Evolutionary conservation across 2,888 invertebrate genomes (phyloP).

Genomic region (Hirtodrosophila alboralis): DNA sequence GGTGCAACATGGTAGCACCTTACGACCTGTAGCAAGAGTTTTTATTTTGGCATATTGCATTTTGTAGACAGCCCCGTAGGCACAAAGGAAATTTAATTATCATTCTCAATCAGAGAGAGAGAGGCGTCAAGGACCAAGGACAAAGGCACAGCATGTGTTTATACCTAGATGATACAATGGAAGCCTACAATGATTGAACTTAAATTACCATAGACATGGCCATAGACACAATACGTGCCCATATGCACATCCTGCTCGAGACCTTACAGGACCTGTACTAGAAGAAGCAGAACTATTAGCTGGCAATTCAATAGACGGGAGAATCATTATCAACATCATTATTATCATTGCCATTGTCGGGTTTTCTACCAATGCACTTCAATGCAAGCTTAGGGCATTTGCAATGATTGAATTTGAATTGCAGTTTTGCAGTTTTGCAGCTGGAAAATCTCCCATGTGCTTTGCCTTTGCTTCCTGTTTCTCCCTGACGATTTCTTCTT

Average conservation of each 20-base stretch:
- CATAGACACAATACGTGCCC: neutral
- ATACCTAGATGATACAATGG: conserved; percentile 19
- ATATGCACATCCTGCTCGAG: conserved; percentile 15
- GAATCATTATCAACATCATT: conserved; percentile 13
- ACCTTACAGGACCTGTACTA: conserved; percentile 1
- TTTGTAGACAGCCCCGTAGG: conserved; percentile 19
- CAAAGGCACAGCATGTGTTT: conserved; percentile 14
- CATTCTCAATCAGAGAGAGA: conserved; percentile 27
- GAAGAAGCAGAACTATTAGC: conserved; percentile 48
- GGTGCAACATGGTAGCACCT: conserved; percentile 1
- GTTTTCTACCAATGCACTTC: conserved; percentile 48
- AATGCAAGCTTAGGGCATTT: conserved; percentile 64
- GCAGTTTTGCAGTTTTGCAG: conserved; percentile 40
- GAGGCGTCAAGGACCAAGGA: conserved; percentile 14
- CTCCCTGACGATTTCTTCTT: conserved; percentile 32
- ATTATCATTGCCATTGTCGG: conserved; percentile 15
- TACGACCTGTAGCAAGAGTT: conserved; percentile 7
- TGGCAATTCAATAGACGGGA: conserved; percentile 24
- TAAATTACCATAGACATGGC: conserved; percentile 35
- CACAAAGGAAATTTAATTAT: conserved; percentile 55
- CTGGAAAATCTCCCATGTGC: conserved; percentile 44
- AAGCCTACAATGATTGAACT: conserved; percentile 17
- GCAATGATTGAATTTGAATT: conserved; percentile 76
- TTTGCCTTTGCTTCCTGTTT: conserved; percentile 30
- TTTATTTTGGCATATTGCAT: conserved; percentile 46